Conservation (phyloP, 64 coral and sea anemone genomes). For the Montipora sp. region DNA sequence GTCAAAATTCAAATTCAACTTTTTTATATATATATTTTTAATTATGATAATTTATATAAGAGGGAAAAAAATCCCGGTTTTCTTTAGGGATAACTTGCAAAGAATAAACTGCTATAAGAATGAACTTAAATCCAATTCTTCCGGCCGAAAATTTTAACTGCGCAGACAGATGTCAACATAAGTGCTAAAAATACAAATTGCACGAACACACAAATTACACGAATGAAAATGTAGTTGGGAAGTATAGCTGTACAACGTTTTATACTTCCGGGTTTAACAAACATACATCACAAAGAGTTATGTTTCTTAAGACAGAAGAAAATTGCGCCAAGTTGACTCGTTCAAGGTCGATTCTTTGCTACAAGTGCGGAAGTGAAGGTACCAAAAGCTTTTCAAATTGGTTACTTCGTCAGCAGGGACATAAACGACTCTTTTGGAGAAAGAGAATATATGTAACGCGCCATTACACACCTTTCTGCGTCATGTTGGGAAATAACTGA, state of each 20-base stretch:
- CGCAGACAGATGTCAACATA: background rate
- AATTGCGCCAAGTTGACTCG: background rate
- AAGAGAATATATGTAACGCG: background rate
- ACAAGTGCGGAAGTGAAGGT: background rate
- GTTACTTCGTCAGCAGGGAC: background rate
- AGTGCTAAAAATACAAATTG: background rate
- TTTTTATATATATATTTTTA: too few species aligned
- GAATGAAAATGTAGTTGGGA: background rate
- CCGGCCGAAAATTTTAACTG: background rate
- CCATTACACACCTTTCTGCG: constrained; percentile 10
- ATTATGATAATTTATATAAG: too few species aligned
- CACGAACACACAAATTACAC: too few species aligned
- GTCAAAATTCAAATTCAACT: too few species aligned
- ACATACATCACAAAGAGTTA: too few species aligned
- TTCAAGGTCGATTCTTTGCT: background rate
- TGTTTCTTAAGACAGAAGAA: background rate
- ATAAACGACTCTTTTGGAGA: background rate
- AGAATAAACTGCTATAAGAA: background rate
- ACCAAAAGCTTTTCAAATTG: background rate
- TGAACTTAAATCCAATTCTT: background rate
- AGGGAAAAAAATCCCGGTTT: background rate
- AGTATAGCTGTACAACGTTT: background rate
- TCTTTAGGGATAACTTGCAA: background rate
- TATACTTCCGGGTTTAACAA: too few species aligned
- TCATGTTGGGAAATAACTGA: constrained; percentile 10